A percentile compares a stretch with the other conserved stretches of the same genome.
Conservation (phyloP, 2,888 invertebrate species). For the Onthophagus sagittarius region DNA sequence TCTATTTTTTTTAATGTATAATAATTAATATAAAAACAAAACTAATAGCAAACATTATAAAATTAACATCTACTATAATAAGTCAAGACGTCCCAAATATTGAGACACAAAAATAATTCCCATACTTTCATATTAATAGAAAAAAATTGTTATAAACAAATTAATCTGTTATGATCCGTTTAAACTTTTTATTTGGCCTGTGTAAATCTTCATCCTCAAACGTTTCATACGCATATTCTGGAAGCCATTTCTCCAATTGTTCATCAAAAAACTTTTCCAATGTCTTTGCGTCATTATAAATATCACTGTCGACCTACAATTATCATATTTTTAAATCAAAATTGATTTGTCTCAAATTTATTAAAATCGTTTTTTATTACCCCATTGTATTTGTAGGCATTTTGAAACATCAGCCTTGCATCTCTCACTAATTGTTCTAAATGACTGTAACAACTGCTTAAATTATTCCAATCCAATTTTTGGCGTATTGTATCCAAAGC, state of each 20-base stretch:
- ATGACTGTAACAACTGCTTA: slow-evolving; percentile 68
- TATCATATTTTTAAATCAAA: background rate
- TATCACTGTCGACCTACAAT: slow-evolving; percentile 67
- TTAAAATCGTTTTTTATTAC: slow-evolving; percentile 53
- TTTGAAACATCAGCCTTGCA: slow-evolving; percentile 80
- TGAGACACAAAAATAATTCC: no score
- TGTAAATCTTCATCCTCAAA: slow-evolving; percentile 51
- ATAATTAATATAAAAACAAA: background rate
- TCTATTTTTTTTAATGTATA: background rate
- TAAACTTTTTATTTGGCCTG: slow-evolving; percentile 53
- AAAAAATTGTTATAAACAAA: background rate
- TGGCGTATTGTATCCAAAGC: slow-evolving; percentile 80
- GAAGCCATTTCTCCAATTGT: slow-evolving; percentile 76
- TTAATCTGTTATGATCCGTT: slow-evolving; percentile 51
- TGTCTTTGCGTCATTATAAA: slow-evolving; percentile 74
- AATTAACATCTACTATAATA: background rate
- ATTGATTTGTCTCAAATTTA: background rate
- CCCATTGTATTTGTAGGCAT: slow-evolving; percentile 80
- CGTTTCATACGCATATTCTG: slow-evolving; percentile 63
- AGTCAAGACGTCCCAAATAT: no score
- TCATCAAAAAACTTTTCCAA: slow-evolving; percentile 84
- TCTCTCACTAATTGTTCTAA: slow-evolving; percentile 76
- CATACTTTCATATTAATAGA: no score
- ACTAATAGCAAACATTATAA: background rate
- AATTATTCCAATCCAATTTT: slow-evolving; percentile 67